These are phyloP conservation scores for Phrynocephalus versicolor DNA, from an alignment of 2,113 vertebrate species.

Conservation along the genomic window DNA sequence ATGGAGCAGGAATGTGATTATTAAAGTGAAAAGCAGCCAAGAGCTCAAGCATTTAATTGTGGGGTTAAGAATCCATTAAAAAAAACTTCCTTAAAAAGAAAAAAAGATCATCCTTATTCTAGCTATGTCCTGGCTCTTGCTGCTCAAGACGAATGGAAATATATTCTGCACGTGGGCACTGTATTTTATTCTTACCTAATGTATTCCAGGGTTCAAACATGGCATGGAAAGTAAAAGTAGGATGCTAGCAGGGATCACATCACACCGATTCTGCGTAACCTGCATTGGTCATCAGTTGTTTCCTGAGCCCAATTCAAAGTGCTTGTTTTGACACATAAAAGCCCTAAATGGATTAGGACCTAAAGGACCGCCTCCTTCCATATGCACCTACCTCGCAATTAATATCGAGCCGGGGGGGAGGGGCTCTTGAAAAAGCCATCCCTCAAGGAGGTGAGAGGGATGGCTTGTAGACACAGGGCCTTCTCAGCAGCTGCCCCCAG, in stretches of 20 bases:
- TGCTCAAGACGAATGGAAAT: not conserved
- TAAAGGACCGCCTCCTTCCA: not conserved
- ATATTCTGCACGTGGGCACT: not conserved
- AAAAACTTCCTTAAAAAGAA: not conserved
- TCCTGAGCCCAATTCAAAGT: too few relatives aligned
- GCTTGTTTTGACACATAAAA: too few relatives aligned
- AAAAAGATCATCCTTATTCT: not conserved
- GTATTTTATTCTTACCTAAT: not conserved
- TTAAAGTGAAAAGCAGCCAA: not conserved
- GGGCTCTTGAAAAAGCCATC: too few relatives aligned
- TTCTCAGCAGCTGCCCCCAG: too few relatives aligned
- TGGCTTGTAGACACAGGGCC: too few relatives aligned
- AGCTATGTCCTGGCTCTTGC: too few relatives aligned
- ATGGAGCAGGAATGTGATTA: not conserved
- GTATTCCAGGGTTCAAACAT: not conserved
- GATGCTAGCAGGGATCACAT: not conserved
- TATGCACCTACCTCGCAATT: too few relatives aligned
- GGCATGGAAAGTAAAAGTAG: not conserved
- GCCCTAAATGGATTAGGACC: too few relatives aligned
- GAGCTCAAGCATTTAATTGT: not conserved
- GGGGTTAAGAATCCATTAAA: not conserved
- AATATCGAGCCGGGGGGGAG: too few relatives aligned
- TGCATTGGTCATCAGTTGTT: too few relatives aligned
- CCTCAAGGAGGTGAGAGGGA: too few relatives aligned
- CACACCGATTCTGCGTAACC: too few relatives aligned